Conservation (phyloP, 1,140 invertebrate species). For the Euura lappo region DNA sequence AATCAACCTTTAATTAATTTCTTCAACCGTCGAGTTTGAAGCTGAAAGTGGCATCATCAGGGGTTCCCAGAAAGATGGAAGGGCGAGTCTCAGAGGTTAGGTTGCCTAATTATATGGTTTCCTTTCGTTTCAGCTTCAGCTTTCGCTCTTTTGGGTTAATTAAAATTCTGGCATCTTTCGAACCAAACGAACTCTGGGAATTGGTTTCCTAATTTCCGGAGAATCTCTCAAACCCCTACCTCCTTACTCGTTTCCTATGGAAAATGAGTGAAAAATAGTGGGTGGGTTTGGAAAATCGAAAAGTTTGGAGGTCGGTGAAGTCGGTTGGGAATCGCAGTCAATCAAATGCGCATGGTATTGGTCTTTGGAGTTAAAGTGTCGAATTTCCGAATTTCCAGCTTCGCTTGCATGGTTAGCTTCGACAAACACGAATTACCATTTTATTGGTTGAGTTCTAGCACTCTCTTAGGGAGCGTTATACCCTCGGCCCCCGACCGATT, state of each 20-base stretch:
- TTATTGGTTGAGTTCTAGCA: slow-evolving; percentile 63
- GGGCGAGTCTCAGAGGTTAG: not conserved
- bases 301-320: no score
- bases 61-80: not conserved
- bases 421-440: slow-evolving; percentile 67
- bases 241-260: no score
- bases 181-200: not conserved
- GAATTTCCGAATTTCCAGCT: slow-evolving; percentile 57
- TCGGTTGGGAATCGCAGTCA: no score
- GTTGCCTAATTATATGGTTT: slow-evolving; percentile 48
- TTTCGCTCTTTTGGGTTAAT: slow-evolving; percentile 43
- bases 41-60: not conserved
- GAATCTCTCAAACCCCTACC: no score
- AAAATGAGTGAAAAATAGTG: no score
- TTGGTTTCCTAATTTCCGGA: not conserved
- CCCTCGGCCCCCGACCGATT: slow-evolving; percentile 30
- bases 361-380: slow-evolving; percentile 58
- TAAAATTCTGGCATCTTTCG: slow-evolving; percentile 38
- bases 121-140: slow-evolving; percentile 35
- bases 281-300: no score
- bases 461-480: slow-evolving; percentile 42
- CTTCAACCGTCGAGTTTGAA: slow-evolving; percentile 41
- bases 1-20: slow-evolving; percentile 62
- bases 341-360: slow-evolving; percentile 34
- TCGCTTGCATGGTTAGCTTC: slow-evolving; percentile 63